Evolutionary conservation across 1,140 invertebrate species (phyloP), one percentile per base, ranked within the genome.

Genomic region (Drosophila pallidifrons): DNA sequence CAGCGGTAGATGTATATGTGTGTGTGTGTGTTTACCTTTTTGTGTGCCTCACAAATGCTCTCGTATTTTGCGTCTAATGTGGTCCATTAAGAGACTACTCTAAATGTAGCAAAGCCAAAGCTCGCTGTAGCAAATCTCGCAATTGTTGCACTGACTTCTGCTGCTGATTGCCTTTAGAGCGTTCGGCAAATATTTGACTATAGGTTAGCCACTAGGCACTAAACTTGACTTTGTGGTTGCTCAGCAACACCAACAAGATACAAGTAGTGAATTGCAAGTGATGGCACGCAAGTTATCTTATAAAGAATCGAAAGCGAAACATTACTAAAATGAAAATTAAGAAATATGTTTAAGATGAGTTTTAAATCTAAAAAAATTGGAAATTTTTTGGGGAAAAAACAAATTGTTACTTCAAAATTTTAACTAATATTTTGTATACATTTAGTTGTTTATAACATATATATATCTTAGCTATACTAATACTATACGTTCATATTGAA

Each of bases 11-110:
- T 43, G 16, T 46, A 15, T 41, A 10, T 57, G 13, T 16, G 43
- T 20, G 8, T 73, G 52, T 49, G 45, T 46, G 58, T 67, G 73
- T 88, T 88, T 83, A 89, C 83, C 81, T 88, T 88, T 89, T 83
- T 13, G 76, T 69, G 69, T 43, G 66, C 47, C 68, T 6, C 20
- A 76, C 65, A 78, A 81, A 86, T 87, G 77, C 65, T 85, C 77
- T 88, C 83, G 73, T 82, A 87, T 83, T 77, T 88, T 82, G 80
- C 73, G 46, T 54, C 83, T 88, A 88, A 88, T 88, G 85, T 88
- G 77, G 66, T 72, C 85, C 85, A 88, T 88, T 88, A 89, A 81
- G 64, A 74, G 66, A n/a, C 52, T 64, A 35, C 11, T 60, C 55
- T 7, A 20, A n/a, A n/a, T 45, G 35, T 32, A 38, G 35, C 35